Conservation (phyloP, 2,113 vertebrate genomes). For the Eulacestoma nigropectus region DNA sequence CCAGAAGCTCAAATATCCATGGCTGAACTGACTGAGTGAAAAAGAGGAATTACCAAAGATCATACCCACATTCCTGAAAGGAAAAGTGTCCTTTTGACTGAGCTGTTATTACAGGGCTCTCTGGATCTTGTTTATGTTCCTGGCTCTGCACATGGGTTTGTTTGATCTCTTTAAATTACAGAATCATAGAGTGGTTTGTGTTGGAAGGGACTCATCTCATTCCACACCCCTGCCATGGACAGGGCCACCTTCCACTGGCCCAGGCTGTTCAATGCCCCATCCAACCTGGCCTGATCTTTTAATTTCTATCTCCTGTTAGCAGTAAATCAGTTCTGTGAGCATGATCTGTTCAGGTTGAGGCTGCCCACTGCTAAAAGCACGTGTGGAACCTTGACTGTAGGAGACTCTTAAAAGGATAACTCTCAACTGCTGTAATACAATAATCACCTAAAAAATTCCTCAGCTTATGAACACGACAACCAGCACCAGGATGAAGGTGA, state of each 20-base stretch:
- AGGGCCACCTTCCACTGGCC: background rate
- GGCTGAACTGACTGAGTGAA: background rate
- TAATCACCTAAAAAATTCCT: background rate
- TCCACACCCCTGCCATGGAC: background rate
- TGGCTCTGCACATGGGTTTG: background rate
- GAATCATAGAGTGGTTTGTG: background rate
- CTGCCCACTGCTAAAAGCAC: background rate
- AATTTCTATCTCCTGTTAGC: background rate
- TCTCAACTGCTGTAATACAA: background rate
- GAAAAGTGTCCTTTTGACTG: background rate
- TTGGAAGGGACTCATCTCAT: background rate
- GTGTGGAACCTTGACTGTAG: background rate
- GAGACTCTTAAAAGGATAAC: background rate
- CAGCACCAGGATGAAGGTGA: constrained; percentile 74
- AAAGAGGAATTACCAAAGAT: background rate
- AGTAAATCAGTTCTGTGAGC: background rate
- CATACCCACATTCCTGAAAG: background rate
- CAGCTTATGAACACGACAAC: constrained; percentile 74
- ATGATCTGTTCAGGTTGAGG: background rate
- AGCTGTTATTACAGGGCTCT: background rate
- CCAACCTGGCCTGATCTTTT: background rate
- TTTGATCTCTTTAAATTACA: background rate
- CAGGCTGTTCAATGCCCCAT: background rate
- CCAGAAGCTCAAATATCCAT: background rate
- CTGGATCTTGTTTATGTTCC: background rate